Evolutionary conservation across 2,113 vertebrate genomes (phyloP).

Genomic region (Poecilia latipinna): DNA sequence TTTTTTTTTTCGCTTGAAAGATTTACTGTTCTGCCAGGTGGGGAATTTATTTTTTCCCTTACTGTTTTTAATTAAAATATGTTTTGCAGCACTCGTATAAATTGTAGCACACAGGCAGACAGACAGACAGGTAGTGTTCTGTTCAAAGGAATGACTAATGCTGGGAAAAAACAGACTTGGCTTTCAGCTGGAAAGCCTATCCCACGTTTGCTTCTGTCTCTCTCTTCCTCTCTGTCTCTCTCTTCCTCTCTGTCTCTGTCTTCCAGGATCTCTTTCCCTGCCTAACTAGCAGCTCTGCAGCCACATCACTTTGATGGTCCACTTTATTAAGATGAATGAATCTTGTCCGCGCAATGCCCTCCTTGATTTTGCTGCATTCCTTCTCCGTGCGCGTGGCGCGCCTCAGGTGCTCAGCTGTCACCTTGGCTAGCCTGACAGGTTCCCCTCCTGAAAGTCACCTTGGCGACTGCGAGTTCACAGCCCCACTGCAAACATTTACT

Average conservation of each 20-base stretch:
- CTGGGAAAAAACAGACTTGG: constrained; percentile 45
- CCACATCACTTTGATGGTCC: constrained; percentile 66
- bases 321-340: constrained; percentile 76
- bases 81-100: constrained; percentile 48
- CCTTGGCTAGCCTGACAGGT: constrained; percentile 58
- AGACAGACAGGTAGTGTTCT: constrained; percentile 53
- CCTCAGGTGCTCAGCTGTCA: constrained; percentile 53
- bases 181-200: constrained; percentile 44
- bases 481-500: constrained; percentile 52
- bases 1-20: constrained; percentile 43
- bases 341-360: constrained; percentile 46
- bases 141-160: constrained; percentile 31
- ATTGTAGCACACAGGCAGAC: constrained; percentile 52
- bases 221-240: constrained; percentile 2
- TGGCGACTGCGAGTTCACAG: constrained; percentile 57
- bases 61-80: constrained; percentile 52
- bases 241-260: constrained; percentile 18
- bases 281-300: constrained; percentile 61
- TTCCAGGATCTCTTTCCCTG: constrained; percentile 40
- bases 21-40: constrained; percentile 41
- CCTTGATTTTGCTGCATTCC: constrained; percentile 51
- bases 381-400: constrained; percentile 4
- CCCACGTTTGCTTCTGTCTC: not conserved
- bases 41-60: constrained; percentile 1
- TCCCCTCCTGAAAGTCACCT: constrained; percentile 66